These are phyloP conservation scores for Drosophila arawakana DNA, from an alignment of 1,140 invertebrate genomes.

Conservation along the genomic window DNA sequence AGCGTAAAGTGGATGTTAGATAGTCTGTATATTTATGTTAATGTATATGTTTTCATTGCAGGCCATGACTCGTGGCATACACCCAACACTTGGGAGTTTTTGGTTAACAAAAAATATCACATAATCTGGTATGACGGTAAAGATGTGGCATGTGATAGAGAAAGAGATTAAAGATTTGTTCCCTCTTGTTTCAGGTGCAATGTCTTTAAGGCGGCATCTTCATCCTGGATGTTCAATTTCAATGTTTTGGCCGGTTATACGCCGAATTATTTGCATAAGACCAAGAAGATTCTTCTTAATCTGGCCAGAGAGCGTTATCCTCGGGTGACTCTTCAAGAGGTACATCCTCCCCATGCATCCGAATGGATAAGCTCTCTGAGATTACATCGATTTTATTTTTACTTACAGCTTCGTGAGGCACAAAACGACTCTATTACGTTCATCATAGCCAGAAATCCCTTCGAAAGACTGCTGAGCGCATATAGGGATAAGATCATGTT, in stretches of 20 bases:
- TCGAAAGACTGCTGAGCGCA: constrained; percentile 94
- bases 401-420: constrained; percentile 74
- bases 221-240: constrained; percentile 96
- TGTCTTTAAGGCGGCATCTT: constrained; percentile 94
- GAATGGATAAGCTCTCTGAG: too few species aligned
- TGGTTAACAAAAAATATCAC: constrained; percentile 91
- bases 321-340: constrained; percentile 88
- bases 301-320: constrained; percentile 92
- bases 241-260: constrained; percentile 93
- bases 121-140: constrained; percentile 88
- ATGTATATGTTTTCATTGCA: constrained; percentile 37
- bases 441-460: constrained; percentile 94
- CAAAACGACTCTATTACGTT: constrained; percentile 90
- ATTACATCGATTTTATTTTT: constrained; percentile 6
- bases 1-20: constrained; percentile 5
- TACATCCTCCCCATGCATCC: constrained; percentile 1
- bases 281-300: constrained; percentile 90
- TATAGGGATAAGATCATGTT: constrained; percentile 95
- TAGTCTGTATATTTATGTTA: not conserved
- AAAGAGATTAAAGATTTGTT: not conserved
- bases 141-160: not conserved
- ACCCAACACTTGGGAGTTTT: constrained; percentile 93
- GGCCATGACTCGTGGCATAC: constrained; percentile 88
- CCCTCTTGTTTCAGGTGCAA: constrained; percentile 86
- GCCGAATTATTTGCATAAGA: constrained; percentile 90